Base-by-base conservation (phyloP, 1,140 invertebrate species). In the Agrilus planipennis region DNA sequence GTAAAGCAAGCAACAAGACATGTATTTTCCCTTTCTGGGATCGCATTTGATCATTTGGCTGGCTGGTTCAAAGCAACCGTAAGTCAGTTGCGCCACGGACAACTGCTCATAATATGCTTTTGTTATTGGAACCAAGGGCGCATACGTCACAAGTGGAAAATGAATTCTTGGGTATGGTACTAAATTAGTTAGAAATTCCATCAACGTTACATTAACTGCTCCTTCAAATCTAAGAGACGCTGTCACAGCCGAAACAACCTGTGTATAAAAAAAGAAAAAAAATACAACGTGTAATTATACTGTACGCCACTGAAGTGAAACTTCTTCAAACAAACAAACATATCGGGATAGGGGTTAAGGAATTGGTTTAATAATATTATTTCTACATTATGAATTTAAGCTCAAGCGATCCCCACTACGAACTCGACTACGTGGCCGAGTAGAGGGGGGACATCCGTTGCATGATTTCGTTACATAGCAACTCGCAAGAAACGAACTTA, bases 141-240 rank as follows among this genome's bases (percentile, higher is more conserved):
- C 69, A 44, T 77, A 83, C 3, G 74, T 75, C 9, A 71, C 62
- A 16, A 82, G 48, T 2, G 79, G 79, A 57, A 81, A 82, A 52
- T 83, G 81, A 39, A 83, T 79, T 38, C 80, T 62, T 0, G 81
- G 81, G 63, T 68, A 73, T 0, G 77, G 78, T 19, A 72, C 68
- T 23, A 70, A 53, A 49, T 72, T 72, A 0, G 78, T 80, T 55
- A 77, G 79, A 60, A 85, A 78, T 54, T 87, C 70, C 18, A 69
- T 69, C 25, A 89, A 62, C 49, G 75, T 77, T 0, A 86, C 76
- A 49, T 81, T 86, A 0, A 81, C 58, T 3, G 75, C 72, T 3
- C 81, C 81, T 45, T 82, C 72, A 50, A 86, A 88, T 12, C 84
- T 55, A 61, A 82, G 60, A 2, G 70, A 66, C 29, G 72, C 72